These are phyloP conservation scores for Andrena haemorrhoa DNA, from an alignment of 2,888 invertebrate genomes.

Conservation along the genomic window DNA sequence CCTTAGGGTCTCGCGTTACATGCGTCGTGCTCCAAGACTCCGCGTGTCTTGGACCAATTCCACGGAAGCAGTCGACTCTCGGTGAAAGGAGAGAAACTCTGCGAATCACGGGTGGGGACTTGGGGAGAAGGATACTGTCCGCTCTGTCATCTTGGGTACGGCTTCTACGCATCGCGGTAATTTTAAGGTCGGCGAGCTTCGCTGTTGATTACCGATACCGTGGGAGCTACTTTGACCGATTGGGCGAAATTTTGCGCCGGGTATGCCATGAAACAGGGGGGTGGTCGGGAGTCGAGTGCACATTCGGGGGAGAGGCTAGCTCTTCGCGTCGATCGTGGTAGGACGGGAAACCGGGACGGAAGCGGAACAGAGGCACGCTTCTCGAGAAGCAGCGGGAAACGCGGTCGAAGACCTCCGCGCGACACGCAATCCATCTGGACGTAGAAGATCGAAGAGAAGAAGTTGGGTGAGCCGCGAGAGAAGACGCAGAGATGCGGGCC, in stretches of 20 bases:
- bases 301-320: background rate
- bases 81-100: conserved; percentile 74
- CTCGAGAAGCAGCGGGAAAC: conserved; percentile 15
- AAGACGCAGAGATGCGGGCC: conserved; percentile 13
- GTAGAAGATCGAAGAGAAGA: conserved; percentile 20
- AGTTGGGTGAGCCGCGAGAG: conserved; percentile 10
- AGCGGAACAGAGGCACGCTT: conserved; percentile 12
- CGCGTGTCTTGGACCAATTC: conserved; percentile 29
- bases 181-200: conserved; percentile 49
- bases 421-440: conserved; percentile 15
- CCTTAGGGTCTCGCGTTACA: conserved; percentile 5
- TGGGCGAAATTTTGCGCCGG: background rate
- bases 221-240: background rate
- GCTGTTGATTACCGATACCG: conserved; percentile 5
- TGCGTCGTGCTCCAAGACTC: background rate
- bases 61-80: conserved; percentile 47
- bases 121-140: conserved; percentile 65
- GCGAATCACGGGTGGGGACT: conserved; percentile 44
- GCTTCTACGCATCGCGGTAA: conserved; percentile 40
- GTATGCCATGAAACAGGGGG: background rate
- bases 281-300: background rate
- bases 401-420: conserved; percentile 35
- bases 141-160: conserved; percentile 40
- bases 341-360: conserved; percentile 27
- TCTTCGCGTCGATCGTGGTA: background rate